Evolutionary conservation across 2,797 vertebrate genomes (phyloP).

Genomic region (Falco cherrug): DNA sequence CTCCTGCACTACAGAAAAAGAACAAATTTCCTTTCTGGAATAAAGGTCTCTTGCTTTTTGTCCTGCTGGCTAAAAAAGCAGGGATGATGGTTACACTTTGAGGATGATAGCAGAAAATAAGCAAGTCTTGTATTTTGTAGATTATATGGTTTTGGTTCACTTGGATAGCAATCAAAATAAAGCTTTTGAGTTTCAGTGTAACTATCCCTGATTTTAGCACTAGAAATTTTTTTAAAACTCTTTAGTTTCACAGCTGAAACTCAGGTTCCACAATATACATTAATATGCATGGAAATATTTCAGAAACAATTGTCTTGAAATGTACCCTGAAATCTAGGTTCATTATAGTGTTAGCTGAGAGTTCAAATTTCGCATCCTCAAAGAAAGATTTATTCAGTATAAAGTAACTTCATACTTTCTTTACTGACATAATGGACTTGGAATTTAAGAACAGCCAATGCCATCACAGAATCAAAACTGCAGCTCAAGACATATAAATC

Average conservation of each 20-base stretch:
- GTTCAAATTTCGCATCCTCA: conserved; percentile 33
- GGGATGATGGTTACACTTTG: neutral
- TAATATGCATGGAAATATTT: neutral
- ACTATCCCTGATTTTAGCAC: neutral
- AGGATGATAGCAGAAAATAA: neutral
- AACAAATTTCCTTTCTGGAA: neutral
- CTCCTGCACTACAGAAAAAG: neutral
- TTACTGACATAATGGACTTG: conserved; percentile 19
- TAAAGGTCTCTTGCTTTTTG: neutral
- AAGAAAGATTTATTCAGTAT: conserved; percentile 36
- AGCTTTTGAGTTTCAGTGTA: neutral
- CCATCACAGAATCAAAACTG: neutral
- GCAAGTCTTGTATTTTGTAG: neutral
- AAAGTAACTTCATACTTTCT: neutral
- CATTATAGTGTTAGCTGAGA: neutral
- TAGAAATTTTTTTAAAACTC: neutral
- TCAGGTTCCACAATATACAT: neutral
- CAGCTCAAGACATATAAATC: neutral
- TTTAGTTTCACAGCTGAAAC: neutral
- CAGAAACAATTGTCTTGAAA: conserved; percentile 9
- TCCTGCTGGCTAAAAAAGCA: neutral
- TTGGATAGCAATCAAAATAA: neutral
- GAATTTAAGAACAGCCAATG: neutral
- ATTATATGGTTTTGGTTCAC: neutral
- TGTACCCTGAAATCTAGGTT: conserved; percentile 19